phyloP scores from a whole-genome alignment of 1,140 invertebrate genomes.

The Nixonia krombeini region DNA sequence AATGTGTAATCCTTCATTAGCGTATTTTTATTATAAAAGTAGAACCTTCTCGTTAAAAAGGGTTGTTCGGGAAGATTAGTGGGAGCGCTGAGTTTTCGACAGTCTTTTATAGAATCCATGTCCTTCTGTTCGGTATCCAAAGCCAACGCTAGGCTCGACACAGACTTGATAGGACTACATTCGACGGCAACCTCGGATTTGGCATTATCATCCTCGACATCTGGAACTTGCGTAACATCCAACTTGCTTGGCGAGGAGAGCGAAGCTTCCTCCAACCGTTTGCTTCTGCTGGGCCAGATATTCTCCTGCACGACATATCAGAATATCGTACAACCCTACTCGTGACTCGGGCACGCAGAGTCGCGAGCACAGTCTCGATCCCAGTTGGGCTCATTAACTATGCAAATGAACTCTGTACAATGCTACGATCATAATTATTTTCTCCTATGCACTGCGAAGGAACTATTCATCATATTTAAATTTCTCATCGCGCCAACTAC shows the following conservation, averaged over 20 bases:
- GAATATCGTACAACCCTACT: conserved; percentile 19
- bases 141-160: conserved; percentile 36
- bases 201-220: conserved; percentile 18
- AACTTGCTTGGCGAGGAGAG: conserved; percentile 8
- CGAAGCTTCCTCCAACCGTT: conserved; percentile 14
- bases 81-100: conserved; percentile 8
- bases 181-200: conserved; percentile 23
- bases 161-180: conserved; percentile 37
- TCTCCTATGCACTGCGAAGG: conserved; percentile 24
- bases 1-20: too few species aligned
- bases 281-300: conserved; percentile 23
- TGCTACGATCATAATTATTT: conserved; percentile 43
- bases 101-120: conserved; percentile 19
- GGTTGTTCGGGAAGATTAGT: conserved; percentile 12
- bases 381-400: conserved; percentile 34
- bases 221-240: background rate
- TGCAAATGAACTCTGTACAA: conserved; percentile 43
- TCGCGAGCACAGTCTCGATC: conserved; percentile 26
- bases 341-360: conserved; percentile 27
- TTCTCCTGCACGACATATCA: conserved; percentile 40
- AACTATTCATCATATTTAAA: conserved; percentile 48
- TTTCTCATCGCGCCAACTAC: conserved; percentile 24
- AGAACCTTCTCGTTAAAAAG: conserved; percentile 28
- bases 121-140: conserved; percentile 15
- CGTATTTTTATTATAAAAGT: too few species aligned